Percentiles rank a stretch among this genome's conserved stretches.
Conservation (phyloP, 2,797 vertebrate genomes). For the Liparis tanakae region DNA sequence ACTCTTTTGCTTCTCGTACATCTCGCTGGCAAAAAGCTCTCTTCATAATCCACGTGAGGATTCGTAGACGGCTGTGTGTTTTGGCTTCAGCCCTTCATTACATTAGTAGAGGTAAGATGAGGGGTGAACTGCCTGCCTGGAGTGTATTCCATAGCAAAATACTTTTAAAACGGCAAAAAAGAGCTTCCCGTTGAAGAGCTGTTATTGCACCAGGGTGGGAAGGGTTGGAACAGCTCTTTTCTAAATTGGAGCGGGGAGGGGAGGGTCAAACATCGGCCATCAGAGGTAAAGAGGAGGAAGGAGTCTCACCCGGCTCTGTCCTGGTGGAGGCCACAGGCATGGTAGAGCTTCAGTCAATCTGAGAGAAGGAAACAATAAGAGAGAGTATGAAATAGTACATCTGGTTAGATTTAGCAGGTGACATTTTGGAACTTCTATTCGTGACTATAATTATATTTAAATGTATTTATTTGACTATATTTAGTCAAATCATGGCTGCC, state of each 20-base stretch:
- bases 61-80: no score
- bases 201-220: not conserved
- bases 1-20: no score
- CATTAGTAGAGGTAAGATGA: no score
- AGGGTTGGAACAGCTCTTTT: not conserved
- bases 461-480: no score
- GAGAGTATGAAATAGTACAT: not conserved
- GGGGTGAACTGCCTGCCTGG: no score
- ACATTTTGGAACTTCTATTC: not conserved
- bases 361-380: conserved; percentile 5
- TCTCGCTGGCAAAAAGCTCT: no score
- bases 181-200: no score
- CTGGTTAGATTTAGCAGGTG: not conserved
- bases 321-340: conserved; percentile 80
- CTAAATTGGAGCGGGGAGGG: not conserved
- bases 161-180: no score
- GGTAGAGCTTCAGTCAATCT: conserved; percentile 62
- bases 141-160: no score
- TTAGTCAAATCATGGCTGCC: no score
- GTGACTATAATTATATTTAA: no score
- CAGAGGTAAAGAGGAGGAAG: not conserved
- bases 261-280: not conserved
- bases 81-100: not conserved
- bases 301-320: conserved; percentile 76
- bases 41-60: no score